Conservation (phyloP, 2,888 invertebrate species). For the Catocala fraxini region DNA sequence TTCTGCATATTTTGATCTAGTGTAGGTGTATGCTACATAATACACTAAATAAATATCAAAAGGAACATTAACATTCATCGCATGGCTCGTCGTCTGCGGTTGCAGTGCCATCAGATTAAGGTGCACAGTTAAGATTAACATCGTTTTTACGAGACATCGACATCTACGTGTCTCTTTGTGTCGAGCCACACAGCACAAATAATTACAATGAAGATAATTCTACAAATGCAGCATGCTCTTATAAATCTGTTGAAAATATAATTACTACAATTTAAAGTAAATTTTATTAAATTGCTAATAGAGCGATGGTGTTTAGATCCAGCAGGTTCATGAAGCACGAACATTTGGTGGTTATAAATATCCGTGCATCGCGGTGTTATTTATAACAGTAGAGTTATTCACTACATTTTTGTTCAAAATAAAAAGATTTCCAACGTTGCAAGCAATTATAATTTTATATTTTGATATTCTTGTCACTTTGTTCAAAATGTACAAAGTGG, state of each 20-base stretch:
- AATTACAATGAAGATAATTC: too few relatives aligned
- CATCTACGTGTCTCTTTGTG: constrained; percentile 32
- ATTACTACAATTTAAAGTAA: constrained; percentile 11
- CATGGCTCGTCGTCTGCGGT: constrained; percentile 27
- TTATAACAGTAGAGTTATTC: constrained; percentile 32
- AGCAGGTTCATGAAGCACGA: constrained; percentile 33
- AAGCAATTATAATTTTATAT: constrained; percentile 1
- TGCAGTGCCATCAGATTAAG: constrained; percentile 47
- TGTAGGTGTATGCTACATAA: constrained; percentile 13
- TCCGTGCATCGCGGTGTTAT: constrained; percentile 22
- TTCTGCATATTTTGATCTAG: constrained; percentile 26
- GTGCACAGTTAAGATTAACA: constrained; percentile 48
- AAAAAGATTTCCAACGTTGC: constrained; percentile 13
- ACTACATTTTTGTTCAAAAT: constrained; percentile 33
- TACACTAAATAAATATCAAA: constrained; percentile 24
- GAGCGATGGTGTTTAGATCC: constrained; percentile 18
- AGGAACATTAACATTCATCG: constrained; percentile 40
- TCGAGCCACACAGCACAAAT: constrained; percentile 10
- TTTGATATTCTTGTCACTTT: not conserved
- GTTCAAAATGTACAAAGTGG: constrained; percentile 6
- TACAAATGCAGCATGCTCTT: too few relatives aligned
- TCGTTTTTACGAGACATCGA: constrained; percentile 38
- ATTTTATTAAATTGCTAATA: constrained; percentile 26
- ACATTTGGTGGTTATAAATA: constrained; percentile 38
- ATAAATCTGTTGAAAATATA: too few relatives aligned